Evolutionary conservation across 1,140 invertebrate species (phyloP).

Genomic region (Listronotus bonariensis): DNA sequence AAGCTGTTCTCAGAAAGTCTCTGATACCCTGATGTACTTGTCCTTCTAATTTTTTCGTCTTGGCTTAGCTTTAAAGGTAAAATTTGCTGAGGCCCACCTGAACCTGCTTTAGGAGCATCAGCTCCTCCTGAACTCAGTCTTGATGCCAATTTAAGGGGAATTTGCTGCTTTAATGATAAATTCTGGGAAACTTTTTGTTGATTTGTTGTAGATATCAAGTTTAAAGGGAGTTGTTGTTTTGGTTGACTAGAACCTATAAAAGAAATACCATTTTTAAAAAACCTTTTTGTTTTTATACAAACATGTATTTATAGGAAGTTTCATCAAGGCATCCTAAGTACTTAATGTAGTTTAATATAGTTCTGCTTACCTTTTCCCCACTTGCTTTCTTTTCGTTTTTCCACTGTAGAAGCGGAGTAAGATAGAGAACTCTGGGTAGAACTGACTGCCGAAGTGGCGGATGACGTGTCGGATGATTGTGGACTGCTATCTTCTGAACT

Average conservation of each 20-base stretch:
- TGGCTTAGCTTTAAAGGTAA: conserved; percentile 47
- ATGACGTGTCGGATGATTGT: conserved; percentile 49
- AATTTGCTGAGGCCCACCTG: conserved; percentile 48
- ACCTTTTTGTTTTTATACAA: too few relatives aligned
- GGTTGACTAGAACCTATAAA: conserved; percentile 36
- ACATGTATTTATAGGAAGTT: too few relatives aligned
- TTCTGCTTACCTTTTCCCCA: conserved; percentile 59
- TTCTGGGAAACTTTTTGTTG: conserved; percentile 70
- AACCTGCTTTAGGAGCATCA: conserved; percentile 53
- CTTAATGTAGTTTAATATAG: background rate
- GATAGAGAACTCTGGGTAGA: conserved; percentile 48
- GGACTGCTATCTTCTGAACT: conserved; percentile 55
- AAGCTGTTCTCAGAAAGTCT: conserved; percentile 54
- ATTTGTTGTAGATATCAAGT: conserved; percentile 81
- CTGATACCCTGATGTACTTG: conserved; percentile 56
- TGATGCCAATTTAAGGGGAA: conserved; percentile 78
- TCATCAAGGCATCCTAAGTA: too few relatives aligned
- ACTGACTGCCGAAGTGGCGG: conserved; percentile 50
- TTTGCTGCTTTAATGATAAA: conserved; percentile 76
- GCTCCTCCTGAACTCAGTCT: conserved; percentile 59
- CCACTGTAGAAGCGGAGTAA: conserved; percentile 50
- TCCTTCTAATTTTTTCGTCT: conserved; percentile 50
- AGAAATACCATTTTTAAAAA: too few relatives aligned
- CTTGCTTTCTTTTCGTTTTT: conserved; percentile 60
- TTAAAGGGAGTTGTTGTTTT: conserved; percentile 66